Conservation (phyloP, 2,113 vertebrate species). For the Leucoraja erinaceus region DNA sequence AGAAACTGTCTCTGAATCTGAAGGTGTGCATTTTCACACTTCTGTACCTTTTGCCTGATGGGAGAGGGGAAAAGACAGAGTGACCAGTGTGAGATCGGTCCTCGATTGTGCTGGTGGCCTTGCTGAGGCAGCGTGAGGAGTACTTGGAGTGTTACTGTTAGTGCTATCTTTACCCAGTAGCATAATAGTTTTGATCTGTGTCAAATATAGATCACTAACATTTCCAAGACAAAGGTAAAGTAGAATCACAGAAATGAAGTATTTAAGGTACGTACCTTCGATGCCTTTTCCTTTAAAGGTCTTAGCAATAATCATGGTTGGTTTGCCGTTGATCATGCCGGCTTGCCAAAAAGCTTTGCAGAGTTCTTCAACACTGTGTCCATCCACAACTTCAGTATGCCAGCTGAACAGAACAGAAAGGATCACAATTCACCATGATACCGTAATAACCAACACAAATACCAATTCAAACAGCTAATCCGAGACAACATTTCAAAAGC, state of each 20-base stretch:
- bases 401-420: slow-evolving; percentile 60
- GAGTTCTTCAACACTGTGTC: slow-evolving; percentile 91
- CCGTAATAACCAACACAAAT: not conserved
- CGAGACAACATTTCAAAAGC: not conserved
- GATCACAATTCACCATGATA: slow-evolving; percentile 4
- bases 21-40: too few relatives aligned
- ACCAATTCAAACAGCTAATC: not conserved
- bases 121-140: too few relatives aligned
- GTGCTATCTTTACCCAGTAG: not conserved
- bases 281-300: slow-evolving; percentile 91
- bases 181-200: not conserved
- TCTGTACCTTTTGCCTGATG: too few relatives aligned
- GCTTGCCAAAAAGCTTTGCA: slow-evolving; percentile 87
- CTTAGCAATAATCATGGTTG: slow-evolving; percentile 87
- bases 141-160: not conserved
- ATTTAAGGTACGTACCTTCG: slow-evolving; percentile 70
- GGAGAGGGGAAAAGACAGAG: too few relatives aligned
- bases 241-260: not conserved
- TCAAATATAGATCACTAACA: not conserved
- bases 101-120: too few relatives aligned
- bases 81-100: too few relatives aligned
- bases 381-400: slow-evolving; percentile 83
- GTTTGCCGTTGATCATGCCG: slow-evolving; percentile 65
- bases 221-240: not conserved
- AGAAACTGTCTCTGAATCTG: too few relatives aligned